phyloP scores from a whole-genome alignment of 2,797 vertebrate genomes.

The Protosalanx chinensis region DNA sequence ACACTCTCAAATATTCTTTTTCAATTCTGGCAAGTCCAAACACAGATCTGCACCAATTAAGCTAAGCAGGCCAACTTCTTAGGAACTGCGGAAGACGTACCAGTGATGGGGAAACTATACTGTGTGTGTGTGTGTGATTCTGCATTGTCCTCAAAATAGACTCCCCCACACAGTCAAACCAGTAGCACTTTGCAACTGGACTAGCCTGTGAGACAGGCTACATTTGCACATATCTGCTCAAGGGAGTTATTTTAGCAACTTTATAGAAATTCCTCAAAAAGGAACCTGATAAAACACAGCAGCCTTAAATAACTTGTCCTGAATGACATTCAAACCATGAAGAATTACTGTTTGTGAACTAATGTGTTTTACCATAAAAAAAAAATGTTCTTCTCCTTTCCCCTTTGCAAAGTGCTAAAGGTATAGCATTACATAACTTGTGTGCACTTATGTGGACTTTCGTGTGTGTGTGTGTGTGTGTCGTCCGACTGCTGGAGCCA shows the following conservation, averaged over 20 bases:
- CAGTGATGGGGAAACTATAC: slow-evolving; percentile 39
- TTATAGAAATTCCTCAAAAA: slow-evolving; percentile 2
- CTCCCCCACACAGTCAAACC: background rate
- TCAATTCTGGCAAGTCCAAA: slow-evolving; percentile 76
- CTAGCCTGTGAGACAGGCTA: background rate
- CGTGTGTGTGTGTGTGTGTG: slow-evolving; percentile 3
- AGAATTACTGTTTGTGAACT: background rate
- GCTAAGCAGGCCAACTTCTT: slow-evolving; percentile 59
- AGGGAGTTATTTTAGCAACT: background rate
- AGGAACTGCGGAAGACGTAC: slow-evolving; percentile 32
- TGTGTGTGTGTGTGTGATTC: slow-evolving; percentile 6
- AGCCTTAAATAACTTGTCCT: background rate
- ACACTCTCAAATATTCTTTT: slow-evolving; percentile 77
- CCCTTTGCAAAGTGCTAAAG: background rate
- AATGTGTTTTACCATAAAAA: background rate
- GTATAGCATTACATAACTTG: background rate
- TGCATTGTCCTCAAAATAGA: background rate
- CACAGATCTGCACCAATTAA: slow-evolving; percentile 71
- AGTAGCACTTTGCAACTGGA: background rate
- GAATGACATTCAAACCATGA: background rate
- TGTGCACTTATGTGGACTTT: slow-evolving; percentile 10
- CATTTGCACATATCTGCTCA: slow-evolving; percentile 12
- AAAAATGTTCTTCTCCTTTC: too few species aligned
- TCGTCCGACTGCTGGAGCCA: slow-evolving; percentile 48
- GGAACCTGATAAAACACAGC: background rate